phyloP scores from a whole-genome alignment of 2,113 vertebrate genomes.

The Chelonoidis abingdonii region DNA sequence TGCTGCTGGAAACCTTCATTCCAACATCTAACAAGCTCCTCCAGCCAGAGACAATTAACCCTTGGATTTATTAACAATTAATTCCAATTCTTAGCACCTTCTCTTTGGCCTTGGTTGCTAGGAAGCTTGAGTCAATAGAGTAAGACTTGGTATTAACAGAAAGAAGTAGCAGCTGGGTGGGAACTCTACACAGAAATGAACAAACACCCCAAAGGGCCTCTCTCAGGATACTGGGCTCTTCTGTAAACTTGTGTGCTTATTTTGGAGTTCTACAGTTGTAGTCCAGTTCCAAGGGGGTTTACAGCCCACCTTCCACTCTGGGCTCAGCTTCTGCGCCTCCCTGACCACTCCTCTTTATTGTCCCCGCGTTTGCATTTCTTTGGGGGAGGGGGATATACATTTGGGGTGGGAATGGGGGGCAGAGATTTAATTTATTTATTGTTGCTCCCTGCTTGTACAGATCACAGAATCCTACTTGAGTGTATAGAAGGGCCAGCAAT shows the following conservation, averaged over 20 bases:
- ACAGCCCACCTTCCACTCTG: not conserved
- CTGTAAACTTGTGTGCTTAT: not conserved
- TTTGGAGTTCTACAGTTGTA: not conserved
- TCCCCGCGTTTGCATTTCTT: not conserved
- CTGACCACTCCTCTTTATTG: not conserved
- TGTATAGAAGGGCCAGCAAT: not conserved
- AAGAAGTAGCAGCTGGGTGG: conserved; percentile 57
- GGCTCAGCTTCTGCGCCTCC: not conserved
- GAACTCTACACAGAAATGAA: accelerated
- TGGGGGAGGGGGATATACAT: not conserved
- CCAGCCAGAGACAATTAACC: conserved; percentile 18
- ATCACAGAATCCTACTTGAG: not conserved
- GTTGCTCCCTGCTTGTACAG: not conserved
- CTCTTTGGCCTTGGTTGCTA: conserved; percentile 67
- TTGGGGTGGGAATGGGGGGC: not conserved
- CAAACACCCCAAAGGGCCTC: not conserved
- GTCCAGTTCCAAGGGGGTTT: not conserved
- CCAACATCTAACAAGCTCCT: conserved; percentile 26
- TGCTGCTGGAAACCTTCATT: conserved; percentile 25
- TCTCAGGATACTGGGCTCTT: not conserved
- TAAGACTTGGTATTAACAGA: conserved; percentile 64
- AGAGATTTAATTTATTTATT: not conserved
- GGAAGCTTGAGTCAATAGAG: conserved; percentile 47
- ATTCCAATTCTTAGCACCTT: conserved; percentile 43
- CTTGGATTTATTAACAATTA: conserved; percentile 51